Conservation (phyloP, 2,113 vertebrate species). For the Labeo catla region DNA sequence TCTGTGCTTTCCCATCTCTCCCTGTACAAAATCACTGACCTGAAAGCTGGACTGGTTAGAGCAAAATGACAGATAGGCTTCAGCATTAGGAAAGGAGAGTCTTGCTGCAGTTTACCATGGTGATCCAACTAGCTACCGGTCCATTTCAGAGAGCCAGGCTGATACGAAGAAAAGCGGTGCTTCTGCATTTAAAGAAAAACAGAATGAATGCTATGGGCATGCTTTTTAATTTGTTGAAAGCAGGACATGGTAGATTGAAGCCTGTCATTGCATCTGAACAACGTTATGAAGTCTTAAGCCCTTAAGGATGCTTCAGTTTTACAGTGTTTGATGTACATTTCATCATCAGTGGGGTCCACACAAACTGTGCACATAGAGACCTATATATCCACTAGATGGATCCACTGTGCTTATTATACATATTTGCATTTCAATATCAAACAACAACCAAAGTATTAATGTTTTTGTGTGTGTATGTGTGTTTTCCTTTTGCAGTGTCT, state of each 20-base stretch:
- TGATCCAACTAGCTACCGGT: not conserved
- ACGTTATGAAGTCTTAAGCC: not conserved
- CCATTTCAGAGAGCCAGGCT: not conserved
- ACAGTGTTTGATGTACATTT: not conserved
- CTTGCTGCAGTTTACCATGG: conserved; percentile 21
- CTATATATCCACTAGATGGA: not conserved
- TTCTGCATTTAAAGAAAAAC: not conserved
- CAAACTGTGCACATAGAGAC: not conserved
- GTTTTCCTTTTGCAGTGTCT: conserved; percentile 66
- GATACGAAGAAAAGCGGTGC: not conserved
- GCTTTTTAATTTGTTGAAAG: not conserved
- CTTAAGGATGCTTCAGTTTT: not conserved
- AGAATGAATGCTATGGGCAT: not conserved
- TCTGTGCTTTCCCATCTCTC: conserved; percentile 48
- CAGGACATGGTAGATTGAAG: not conserved
- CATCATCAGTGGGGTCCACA: not conserved
- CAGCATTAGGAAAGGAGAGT: conserved; percentile 27
- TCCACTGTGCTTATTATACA: not conserved
- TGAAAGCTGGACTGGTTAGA: conserved; percentile 47
- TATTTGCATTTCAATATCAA: not conserved
- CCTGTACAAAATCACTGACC: conserved; percentile 56
- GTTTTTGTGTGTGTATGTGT: not conserved
- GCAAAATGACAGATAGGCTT: conserved; percentile 49
- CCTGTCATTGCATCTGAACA: not conserved
- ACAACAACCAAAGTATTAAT: conserved; percentile 12